Evolutionary conservation across 1,140 invertebrate species (phyloP), one percentile per base, ranked within the genome.

Genomic region (Calycopis cecrops): DNA sequence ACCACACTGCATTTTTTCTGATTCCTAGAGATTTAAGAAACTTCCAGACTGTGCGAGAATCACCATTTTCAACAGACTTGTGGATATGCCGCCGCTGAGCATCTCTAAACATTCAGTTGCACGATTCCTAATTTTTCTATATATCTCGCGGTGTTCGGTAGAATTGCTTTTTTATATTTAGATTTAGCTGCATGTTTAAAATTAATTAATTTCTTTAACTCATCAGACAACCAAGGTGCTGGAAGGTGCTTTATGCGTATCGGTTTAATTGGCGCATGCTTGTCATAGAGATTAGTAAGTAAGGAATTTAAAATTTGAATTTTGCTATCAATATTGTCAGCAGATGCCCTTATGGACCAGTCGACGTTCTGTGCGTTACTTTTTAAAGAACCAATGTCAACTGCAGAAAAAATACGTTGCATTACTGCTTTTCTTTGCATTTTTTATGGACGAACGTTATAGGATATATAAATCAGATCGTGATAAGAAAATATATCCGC

Each of bases 51-150:
- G 33, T 35, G 4, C 21, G n/a, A 4, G 49, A 28, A 16, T 35
- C 34, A 9, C 34, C 49, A 11, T 12, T 51, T 12, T 51, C 49
- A 35, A 51, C 49, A 11, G 49, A 51, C 4, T 37, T 35, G 12
- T 18, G 11, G 4, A 51, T 51, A 16, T 51, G 4, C 1, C 12
- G 28, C 4, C 12, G 28, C 35, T 51, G 49, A n/a, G 49, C 49
- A 51, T 51, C 34, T 28, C 49, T 51, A 51, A 21, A 51, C 21
- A 51, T n/a, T 37, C 9, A 14, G 14, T 42, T 42, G 21, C 21
- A 6, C 21, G 21, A 28, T 28, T 28, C 6, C 6, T 28, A 28
- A 28, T 3, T 28, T 38, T 38, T 4, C 3, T 38, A 12, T 38
- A 38, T 38, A 2, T 38, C 9, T 38, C 37, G 10, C 37, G 3